Evolutionary conservation across 1,140 invertebrate genomes (phyloP), one percentile per base, ranked within the genome.

Genomic region (Diprion similis): DNA sequence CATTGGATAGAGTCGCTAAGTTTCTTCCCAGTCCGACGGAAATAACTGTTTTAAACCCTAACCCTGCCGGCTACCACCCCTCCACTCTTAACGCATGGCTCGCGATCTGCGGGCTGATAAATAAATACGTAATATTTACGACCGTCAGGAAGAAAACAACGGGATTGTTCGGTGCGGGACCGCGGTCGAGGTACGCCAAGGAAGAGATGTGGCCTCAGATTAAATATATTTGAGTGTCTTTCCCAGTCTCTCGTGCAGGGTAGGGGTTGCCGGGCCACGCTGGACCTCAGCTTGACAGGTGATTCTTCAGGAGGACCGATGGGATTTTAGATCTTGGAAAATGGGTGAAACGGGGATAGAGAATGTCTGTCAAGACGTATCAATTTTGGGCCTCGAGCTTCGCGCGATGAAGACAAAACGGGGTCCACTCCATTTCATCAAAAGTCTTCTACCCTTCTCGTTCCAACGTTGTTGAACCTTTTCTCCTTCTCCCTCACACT

Each of bases 181-280:
- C 2, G n/a, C 45, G 71, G 68, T 80, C 75, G 70, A 73, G 75
- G 72, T 73, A 71, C 19, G 68, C 77, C 68, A 72, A 70, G 73
- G 77, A 75, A 74, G 80, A 81, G 79, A 80, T 80, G 76, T 9
- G 72, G 47, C 18, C 65, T 68, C 71, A 81, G 79, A 81, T 81
- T 80, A 80, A 77, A 75, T 59, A 59, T 59, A 59, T 59, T 59
- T 59, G 51, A 59, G 6, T 59, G 51, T 59, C 51, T 59, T 37
- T 59, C 24, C 24, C 24, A 37, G 6, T 3, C 8, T 59, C 51
- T 17, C 51, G 51, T 45, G 47, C 71, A 75, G 72, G 75, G 74
- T 68, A 68, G 37, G 66, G 17, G 17, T 68, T 45, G 66, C 18
- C 66, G 66, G 66, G 17, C 19, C 37, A 18, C 66, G 11, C 37